These are phyloP conservation scores for Epinotia bilunana DNA, from an alignment of 2,888 invertebrate genomes.

Conservation along the genomic window DNA sequence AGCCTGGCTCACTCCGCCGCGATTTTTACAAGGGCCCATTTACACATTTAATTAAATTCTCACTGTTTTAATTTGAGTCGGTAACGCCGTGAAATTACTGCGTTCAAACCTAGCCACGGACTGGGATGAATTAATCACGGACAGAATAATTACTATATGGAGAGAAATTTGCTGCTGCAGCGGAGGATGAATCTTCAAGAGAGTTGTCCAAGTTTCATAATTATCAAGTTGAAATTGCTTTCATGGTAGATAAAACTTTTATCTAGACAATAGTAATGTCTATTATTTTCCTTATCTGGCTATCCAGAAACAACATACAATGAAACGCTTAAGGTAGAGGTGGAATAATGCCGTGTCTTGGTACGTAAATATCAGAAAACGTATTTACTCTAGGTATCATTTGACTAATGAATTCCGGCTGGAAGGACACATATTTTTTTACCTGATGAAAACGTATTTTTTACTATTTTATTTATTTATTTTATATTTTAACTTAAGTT, in stretches of 20 bases:
- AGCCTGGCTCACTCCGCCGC: conserved; percentile 54
- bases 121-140: conserved; percentile 43
- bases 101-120: conserved; percentile 58
- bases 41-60: conserved; percentile 81
- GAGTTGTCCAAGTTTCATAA: conserved; percentile 27
- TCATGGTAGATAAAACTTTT: conserved; percentile 7
- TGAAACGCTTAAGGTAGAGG: too few relatives aligned
- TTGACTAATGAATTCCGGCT: too few relatives aligned
- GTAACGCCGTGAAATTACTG: conserved; percentile 68
- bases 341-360: too few relatives aligned
- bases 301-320: not conserved
- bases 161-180: conserved; percentile 37
- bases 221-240: conserved; percentile 24
- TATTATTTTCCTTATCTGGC: not conserved
- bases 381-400: too few relatives aligned
- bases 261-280: conserved; percentile 12
- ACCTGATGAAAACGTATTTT: too few relatives aligned
- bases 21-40: conserved; percentile 79
- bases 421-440: too few relatives aligned
- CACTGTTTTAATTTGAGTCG: conserved; percentile 80
- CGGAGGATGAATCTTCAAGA: conserved; percentile 19
- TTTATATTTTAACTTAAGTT: too few relatives aligned
- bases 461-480: too few relatives aligned
- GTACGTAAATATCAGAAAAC: too few relatives aligned
- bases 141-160: conserved; percentile 43